These are phyloP conservation scores for Holacanthus passer DNA, from an alignment of 2,113 vertebrate species.

Conservation along the genomic window DNA sequence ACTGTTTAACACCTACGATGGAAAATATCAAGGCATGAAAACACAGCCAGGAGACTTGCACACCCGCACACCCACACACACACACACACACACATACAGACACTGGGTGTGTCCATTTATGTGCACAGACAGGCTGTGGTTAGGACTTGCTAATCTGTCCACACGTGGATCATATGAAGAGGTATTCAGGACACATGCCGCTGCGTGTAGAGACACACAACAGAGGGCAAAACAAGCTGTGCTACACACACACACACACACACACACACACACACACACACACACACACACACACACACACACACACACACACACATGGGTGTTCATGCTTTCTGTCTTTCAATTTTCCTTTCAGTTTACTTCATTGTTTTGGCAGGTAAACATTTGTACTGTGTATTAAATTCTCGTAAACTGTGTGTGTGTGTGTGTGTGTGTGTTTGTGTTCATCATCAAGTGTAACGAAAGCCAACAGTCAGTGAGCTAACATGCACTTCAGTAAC, in stretches of 20 bases:
- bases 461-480: background rate
- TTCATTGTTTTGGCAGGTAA: background rate
- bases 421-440: slow-evolving; percentile 1
- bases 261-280: slow-evolving; percentile 3
- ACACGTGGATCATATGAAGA: slow-evolving; percentile 37
- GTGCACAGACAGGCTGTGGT: slow-evolving; percentile 11
- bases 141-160: background rate
- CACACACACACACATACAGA: slow-evolving; percentile 21
- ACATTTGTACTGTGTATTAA: background rate
- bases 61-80: slow-evolving; percentile 19
- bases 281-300: background rate
- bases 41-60: background rate
- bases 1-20: background rate
- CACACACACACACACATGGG: background rate
- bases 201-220: slow-evolving; percentile 40
- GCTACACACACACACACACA: background rate
- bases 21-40: background rate
- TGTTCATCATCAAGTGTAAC: background rate
- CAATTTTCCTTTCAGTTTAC: background rate
- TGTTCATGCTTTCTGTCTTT: background rate
- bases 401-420: no score
- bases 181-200: slow-evolving; percentile 56
- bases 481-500: background rate
- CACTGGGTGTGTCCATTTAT: slow-evolving; percentile 30
- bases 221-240: background rate